Conservation (phyloP, 2,888 invertebrate genomes). For the Plagodis dolabraria region DNA sequence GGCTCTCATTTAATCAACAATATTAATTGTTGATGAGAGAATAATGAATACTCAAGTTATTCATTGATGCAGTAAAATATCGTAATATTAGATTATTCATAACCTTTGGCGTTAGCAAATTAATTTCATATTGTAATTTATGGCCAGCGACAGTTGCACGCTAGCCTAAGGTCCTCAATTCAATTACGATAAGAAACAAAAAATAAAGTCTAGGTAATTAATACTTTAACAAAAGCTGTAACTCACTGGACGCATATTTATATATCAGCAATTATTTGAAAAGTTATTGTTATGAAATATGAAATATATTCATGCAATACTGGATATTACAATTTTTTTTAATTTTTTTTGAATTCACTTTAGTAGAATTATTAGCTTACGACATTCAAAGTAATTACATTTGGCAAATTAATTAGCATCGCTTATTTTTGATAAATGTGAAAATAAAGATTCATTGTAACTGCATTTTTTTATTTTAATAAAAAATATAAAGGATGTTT, state of each 20-base stretch:
- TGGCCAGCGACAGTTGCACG: slow-evolving; percentile 20
- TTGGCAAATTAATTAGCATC: no score
- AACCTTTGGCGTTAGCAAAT: slow-evolving; percentile 5
- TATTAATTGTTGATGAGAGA: not conserved
- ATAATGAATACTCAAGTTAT: not conserved
- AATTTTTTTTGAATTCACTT: no score
- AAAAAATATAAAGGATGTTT: not conserved
- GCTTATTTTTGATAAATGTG: no score
- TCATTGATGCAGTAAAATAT: not conserved
- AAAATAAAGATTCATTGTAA: no score
- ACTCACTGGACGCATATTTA: no score
- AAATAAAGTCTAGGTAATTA: slow-evolving; percentile 11
- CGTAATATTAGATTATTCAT: not conserved
- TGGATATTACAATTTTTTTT: no score
- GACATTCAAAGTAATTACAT: no score
- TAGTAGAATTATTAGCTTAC: no score
- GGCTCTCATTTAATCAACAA: not conserved
- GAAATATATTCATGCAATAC: no score
- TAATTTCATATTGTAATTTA: slow-evolving; percentile 15
- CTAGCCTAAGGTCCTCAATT: slow-evolving; percentile 9
- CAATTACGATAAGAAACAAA: slow-evolving; percentile 15
- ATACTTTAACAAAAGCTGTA: not conserved
- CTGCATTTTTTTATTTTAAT: no score
- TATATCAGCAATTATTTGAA: no score
- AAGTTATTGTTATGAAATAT: no score